Conservation (phyloP, 2,113 vertebrate genomes). For the Caranx melampygus region DNA sequence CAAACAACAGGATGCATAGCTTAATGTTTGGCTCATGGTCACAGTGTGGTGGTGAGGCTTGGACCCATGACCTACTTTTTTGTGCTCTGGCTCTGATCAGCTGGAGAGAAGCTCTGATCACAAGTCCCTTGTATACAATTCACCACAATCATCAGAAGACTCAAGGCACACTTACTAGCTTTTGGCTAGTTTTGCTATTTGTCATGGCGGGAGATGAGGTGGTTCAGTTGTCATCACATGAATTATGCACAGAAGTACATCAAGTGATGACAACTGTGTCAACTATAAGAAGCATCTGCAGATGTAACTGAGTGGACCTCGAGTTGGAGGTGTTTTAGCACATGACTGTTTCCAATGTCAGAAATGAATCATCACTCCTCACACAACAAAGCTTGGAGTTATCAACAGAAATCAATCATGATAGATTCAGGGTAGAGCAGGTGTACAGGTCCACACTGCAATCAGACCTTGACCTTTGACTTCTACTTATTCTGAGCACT, state of each 20-base stretch:
- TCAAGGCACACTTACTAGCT: not conserved
- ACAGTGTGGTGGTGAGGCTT: constrained; percentile 13
- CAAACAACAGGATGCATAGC: not conserved
- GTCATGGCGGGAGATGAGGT: not conserved
- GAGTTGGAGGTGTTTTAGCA: not conserved
- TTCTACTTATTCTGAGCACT: not conserved
- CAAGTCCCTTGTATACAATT: not conserved
- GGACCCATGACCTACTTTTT: constrained; percentile 33
- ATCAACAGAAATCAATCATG: not conserved
- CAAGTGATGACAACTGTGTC: not conserved
- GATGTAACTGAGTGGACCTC: not conserved
- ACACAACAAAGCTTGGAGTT: not conserved
- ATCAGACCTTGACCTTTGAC: not conserved
- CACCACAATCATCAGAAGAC: not conserved
- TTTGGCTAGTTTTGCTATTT: not conserved
- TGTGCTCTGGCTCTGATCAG: constrained; percentile 8
- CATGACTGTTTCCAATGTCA: not conserved
- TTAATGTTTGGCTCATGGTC: not conserved
- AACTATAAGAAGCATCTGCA: not conserved
- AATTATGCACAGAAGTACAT: not conserved
- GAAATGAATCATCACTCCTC: not conserved
- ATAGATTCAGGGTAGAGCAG: not conserved
- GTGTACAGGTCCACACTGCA: not conserved
- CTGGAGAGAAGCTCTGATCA: not conserved
- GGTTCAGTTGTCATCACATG: not conserved